Evolutionary conservation across 2,888 invertebrate species (phyloP).

Genomic region (Helicoverpa assulta): DNA sequence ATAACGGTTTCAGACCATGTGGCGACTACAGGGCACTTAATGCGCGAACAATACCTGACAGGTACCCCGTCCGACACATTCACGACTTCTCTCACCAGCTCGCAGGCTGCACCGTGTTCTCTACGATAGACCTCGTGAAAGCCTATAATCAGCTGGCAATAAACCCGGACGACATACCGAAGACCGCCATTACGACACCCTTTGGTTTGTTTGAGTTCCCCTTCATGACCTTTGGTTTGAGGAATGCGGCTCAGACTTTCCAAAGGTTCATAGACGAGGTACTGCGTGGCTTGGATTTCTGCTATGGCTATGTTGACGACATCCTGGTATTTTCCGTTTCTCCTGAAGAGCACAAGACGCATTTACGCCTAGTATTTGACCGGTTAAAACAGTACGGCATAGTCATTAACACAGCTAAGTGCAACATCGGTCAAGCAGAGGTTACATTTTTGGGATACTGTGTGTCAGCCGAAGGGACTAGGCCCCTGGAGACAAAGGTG

Average conservation of each 20-base stretch:
- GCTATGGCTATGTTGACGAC: constrained; percentile 36
- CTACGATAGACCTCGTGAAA: not conserved
- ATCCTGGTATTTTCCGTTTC: constrained; percentile 13
- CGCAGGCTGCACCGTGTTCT: not conserved
- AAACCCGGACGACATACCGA: constrained; percentile 24
- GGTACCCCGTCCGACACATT: not conserved
- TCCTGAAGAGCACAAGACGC: no score
- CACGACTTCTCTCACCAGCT: constrained; percentile 2
- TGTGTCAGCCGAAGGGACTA: constrained; percentile 23
- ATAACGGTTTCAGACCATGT: not conserved
- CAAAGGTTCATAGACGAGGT: constrained; percentile 44
- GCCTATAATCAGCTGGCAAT: constrained; percentile 6
- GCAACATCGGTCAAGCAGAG: not conserved
- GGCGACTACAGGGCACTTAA: constrained; percentile 3
- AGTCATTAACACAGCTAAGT: not conserved
- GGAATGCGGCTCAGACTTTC: constrained; percentile 54
- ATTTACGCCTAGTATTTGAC: no score
- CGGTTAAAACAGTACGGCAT: no score
- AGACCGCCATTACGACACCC: constrained; percentile 41
- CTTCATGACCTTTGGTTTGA: constrained; percentile 23
- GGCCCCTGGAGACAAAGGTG: constrained; percentile 27
- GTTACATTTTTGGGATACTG: constrained; percentile 6
- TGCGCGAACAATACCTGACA: not conserved
- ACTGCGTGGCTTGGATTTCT: constrained; percentile 33
- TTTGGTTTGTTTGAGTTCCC: constrained; percentile 29